Conservation (phyloP, 2,888 invertebrate species). For the Tillus elongatus region DNA sequence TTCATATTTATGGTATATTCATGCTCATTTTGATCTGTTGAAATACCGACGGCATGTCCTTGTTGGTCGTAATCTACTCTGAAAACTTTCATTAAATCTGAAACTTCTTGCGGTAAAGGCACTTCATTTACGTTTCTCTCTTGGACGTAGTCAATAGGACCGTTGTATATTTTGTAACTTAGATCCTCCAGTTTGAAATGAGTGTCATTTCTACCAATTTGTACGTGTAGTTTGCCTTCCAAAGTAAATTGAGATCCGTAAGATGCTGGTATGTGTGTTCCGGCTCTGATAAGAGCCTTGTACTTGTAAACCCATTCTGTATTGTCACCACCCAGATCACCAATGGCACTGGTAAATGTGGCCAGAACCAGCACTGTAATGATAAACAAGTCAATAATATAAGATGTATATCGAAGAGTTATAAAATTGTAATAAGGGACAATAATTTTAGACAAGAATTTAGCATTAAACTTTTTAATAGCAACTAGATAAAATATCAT, state of each 20-base stretch:
- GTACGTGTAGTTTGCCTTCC: slow-evolving; percentile 34
- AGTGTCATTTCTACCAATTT: slow-evolving; percentile 27
- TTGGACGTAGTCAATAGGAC: slow-evolving; percentile 18
- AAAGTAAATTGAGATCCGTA: slow-evolving; percentile 36
- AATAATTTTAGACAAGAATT: too few species aligned
- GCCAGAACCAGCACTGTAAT: slow-evolving; percentile 11
- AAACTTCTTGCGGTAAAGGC: slow-evolving; percentile 23
- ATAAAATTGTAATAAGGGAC: too few species aligned
- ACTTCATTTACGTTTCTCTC: slow-evolving; percentile 19
- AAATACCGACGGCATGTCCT: slow-evolving; percentile 32
- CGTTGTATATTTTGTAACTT: slow-evolving; percentile 34
- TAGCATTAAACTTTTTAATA: too few species aligned
- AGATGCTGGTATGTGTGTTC: slow-evolving; percentile 31
- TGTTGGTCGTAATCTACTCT: slow-evolving; percentile 23
- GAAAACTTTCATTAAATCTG: slow-evolving; percentile 24
- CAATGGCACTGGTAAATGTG: slow-evolving; percentile 14
- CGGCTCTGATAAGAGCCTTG: slow-evolving; percentile 36
- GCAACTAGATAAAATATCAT: too few species aligned
- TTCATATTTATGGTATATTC: slow-evolving; percentile 41
- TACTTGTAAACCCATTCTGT: slow-evolving; percentile 42
- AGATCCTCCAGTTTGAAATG: slow-evolving; percentile 32
- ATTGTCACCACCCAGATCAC: slow-evolving; percentile 39
- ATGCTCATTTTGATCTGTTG: slow-evolving; percentile 29
- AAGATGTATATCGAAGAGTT: too few species aligned
- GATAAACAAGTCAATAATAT: too few species aligned